phyloP scores from a whole-genome alignment of 2,888 invertebrate species.

The Drosophila borborema region DNA sequence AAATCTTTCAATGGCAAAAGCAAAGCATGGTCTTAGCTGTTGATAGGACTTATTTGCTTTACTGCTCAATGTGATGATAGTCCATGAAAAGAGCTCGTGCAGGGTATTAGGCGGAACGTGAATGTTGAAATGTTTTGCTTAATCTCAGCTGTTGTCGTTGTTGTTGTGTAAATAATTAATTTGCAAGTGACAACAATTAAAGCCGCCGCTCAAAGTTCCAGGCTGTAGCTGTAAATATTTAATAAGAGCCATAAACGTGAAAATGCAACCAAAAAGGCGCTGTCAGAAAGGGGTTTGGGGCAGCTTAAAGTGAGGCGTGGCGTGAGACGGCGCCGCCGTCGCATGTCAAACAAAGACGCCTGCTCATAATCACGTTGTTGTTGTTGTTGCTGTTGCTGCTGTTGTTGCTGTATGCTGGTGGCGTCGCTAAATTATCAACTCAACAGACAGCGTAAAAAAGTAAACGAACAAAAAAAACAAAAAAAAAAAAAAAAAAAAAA shows the following conservation, averaged over 20 bases:
- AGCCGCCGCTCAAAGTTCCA: slow-evolving; percentile 66
- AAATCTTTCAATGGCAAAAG: neutral
- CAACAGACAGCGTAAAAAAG: slow-evolving; percentile 37
- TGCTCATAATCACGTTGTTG: slow-evolving; percentile 57
- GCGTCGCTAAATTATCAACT: slow-evolving; percentile 76
- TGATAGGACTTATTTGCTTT: slow-evolving; percentile 1
- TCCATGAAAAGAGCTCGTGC: neutral
- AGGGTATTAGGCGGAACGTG: slow-evolving; percentile 9
- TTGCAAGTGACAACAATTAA: slow-evolving; percentile 80
- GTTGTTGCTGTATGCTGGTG: slow-evolving; percentile 42
- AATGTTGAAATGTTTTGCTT: slow-evolving; percentile 1
- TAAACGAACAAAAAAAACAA: slow-evolving; percentile 9
- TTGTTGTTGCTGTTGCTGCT: slow-evolving; percentile 15
- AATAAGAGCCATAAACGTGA: slow-evolving; percentile 67
- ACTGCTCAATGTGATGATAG: neutral
- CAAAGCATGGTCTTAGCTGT: neutral
- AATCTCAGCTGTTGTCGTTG: slow-evolving; percentile 3
- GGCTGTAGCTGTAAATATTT: slow-evolving; percentile 72
- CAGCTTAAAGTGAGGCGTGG: neutral
- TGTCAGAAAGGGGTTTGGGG: neutral
- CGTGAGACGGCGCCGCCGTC: neutral
- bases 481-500: neutral
- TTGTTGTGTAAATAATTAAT: slow-evolving; percentile 72
- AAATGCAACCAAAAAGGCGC: slow-evolving; percentile 42
- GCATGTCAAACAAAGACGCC: slow-evolving; percentile 64